These are phyloP conservation scores for Heteractis magnifica DNA, from an alignment of 92 coral and sea anemone genomes.

Conservation along the genomic window DNA sequence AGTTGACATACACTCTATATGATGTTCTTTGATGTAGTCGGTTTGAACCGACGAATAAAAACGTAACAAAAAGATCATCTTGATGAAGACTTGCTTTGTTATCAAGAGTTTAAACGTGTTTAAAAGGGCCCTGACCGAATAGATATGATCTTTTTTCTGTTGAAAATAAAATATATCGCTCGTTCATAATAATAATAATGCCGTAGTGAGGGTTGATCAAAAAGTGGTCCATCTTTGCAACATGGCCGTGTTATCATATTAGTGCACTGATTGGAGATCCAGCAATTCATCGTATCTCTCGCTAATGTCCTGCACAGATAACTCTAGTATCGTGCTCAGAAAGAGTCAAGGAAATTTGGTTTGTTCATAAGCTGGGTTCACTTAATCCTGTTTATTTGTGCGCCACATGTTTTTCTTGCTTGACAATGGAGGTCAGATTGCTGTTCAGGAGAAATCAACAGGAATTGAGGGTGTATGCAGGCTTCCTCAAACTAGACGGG, in stretches of 20 bases:
- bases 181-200: conserved; percentile 11
- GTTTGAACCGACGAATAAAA: not conserved
- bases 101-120: conserved; percentile 16
- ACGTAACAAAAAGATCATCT: conserved; percentile 5
- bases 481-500: not conserved
- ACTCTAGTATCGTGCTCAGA: not conserved
- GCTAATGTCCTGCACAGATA: conserved; percentile 1
- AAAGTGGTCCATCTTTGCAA: not conserved
- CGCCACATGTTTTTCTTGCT: not conserved
- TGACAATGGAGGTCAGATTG: conserved; percentile 16
- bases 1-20: not conserved
- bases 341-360: not conserved
- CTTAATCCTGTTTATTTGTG: conserved; percentile 1
- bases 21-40: not conserved
- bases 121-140: conserved; percentile 14
- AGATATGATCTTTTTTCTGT: conserved; percentile 13
- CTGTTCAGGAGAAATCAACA: not conserved
- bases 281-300: not conserved
- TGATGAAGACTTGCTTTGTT: conserved; percentile 6
- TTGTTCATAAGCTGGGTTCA: not conserved
- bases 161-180: conserved; percentile 11
- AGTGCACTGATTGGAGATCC: not conserved
- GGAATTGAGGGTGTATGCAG: not conserved
- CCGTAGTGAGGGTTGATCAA: conserved; percentile 17
- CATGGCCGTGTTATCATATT: conserved; percentile 1